Conservation (phyloP, 2,113 vertebrate species). For the Corythoichthys haematopterus region DNA sequence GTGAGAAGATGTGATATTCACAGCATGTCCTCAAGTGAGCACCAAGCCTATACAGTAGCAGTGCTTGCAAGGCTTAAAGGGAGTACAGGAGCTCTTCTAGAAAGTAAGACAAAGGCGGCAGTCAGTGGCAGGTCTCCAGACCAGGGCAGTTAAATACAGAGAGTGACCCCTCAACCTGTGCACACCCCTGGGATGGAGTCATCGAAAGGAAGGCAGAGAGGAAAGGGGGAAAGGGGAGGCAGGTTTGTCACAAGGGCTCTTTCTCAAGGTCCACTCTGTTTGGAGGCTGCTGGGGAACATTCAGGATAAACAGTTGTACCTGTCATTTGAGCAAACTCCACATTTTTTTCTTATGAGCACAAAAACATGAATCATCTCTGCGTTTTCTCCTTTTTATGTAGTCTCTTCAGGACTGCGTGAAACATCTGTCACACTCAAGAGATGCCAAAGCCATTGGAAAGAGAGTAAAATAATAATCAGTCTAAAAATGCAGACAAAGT, state of each 20-base stretch:
- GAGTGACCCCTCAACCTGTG: conserved; percentile 61
- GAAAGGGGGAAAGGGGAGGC: conserved; percentile 17
- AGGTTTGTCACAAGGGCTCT: conserved; percentile 42
- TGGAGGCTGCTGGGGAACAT: conserved; percentile 17
- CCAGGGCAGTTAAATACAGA: conserved; percentile 62
- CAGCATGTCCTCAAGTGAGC: conserved; percentile 41
- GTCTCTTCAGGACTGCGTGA: conserved; percentile 17
- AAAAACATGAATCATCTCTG: conserved; percentile 17
- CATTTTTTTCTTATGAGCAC: conserved; percentile 24
- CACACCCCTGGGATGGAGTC: conserved; percentile 56
- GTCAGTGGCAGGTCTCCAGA: conserved; percentile 66
- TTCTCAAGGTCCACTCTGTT: conserved; percentile 46
- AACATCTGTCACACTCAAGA: conserved; percentile 38
- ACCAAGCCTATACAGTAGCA: conserved; percentile 53
- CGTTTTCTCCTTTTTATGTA: conserved; percentile 22
- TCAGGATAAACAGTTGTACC: conserved; percentile 29
- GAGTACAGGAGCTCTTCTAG: conserved; percentile 27
- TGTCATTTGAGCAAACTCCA: conserved; percentile 21
- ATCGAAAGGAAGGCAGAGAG: conserved; percentile 32
- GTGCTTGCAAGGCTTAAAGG: conserved; percentile 16
- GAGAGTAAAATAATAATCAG: conserved; percentile 42
- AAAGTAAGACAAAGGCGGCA: conserved; percentile 63
- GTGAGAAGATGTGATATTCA: conserved; percentile 46
- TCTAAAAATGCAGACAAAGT: conserved; percentile 14
- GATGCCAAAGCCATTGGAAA: conserved; percentile 21